A percentile compares a stretch with the other conserved stretches of the same genome.
phyloP scores from a whole-genome alignment of 30 jellyfish, hydroid and myxozoan species.

The Aurelia sp. region DNA sequence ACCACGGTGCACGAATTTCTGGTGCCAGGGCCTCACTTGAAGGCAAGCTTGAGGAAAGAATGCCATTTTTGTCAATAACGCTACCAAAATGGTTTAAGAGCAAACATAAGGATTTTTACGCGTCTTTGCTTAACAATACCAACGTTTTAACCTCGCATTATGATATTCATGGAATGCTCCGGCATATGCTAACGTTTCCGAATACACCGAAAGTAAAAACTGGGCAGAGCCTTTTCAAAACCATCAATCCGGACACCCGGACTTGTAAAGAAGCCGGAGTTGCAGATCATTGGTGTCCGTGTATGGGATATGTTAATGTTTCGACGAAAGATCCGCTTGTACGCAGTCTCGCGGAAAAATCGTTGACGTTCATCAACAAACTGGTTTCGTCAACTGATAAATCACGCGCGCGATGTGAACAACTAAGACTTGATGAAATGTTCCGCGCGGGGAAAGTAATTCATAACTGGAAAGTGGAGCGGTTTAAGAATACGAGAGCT shows the following conservation, averaged over 20 bases:
- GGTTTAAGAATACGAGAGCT: conserved; percentile 18
- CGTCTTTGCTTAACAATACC: conserved; percentile 11
- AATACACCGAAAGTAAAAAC: background rate
- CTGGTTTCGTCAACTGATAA: background rate
- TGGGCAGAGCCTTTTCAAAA: conserved; percentile 77
- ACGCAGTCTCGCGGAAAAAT: conserved; percentile 9
- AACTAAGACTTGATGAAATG: conserved; percentile 10
- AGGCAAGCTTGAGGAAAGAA: conserved; percentile 73
- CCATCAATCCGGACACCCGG: conserved; percentile 57
- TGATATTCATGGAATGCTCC: conserved; percentile 70
- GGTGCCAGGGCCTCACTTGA: conserved; percentile 25
- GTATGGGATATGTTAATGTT: conserved; percentile 31
- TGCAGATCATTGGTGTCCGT: conserved; percentile 83
- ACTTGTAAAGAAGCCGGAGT: conserved; percentile 78
- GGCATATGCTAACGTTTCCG: conserved; percentile 60
- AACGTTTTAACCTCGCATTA: conserved; percentile 58
- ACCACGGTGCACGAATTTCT: conserved; percentile 61
- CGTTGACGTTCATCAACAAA: conserved; percentile 20
- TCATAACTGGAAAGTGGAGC: conserved; percentile 23
- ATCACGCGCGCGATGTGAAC: conserved; percentile 19
- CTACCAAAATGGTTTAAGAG: conserved; percentile 47
- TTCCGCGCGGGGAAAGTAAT: conserved; percentile 47
- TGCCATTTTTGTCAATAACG: conserved; percentile 62
- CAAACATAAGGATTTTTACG: conserved; percentile 16
- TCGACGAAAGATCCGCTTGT: conserved; percentile 2